Conservation (phyloP, 2,113 vertebrate species). For the Carassius auratus region DNA sequence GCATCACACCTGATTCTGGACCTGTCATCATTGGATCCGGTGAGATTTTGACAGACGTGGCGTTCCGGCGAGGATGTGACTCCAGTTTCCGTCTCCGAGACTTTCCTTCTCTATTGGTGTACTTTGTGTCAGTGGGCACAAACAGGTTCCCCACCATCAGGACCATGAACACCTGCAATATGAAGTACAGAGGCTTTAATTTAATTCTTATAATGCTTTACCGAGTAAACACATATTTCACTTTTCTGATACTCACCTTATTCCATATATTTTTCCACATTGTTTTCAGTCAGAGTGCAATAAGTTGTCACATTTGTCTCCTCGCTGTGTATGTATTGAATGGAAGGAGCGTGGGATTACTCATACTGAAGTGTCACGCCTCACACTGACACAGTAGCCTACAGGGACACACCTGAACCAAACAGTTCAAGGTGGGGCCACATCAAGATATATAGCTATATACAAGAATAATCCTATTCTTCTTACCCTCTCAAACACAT, state of each 20-base stretch:
- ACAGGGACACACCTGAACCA: conserved; percentile 53
- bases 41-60: conserved; percentile 48
- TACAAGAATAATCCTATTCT: background rate
- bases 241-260: conserved; percentile 37
- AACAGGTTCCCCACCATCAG: conserved; percentile 52
- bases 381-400: conserved; percentile 45
- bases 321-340: conserved; percentile 36
- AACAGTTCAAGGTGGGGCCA: conserved; percentile 54
- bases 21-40: conserved; percentile 60
- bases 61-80: conserved; percentile 39
- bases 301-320: conserved; percentile 46
- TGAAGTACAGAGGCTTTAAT: background rate
- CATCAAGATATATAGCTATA: background rate
- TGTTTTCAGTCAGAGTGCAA: conserved; percentile 15
- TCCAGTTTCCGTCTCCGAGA: conserved; percentile 48
- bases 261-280: conserved; percentile 50
- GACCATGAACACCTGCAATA: conserved; percentile 48
- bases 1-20: conserved; percentile 42
- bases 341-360: background rate
- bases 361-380: conserved; percentile 28
- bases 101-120: conserved; percentile 47
- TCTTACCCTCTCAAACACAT: too few species aligned
- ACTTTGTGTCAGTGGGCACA: background rate
- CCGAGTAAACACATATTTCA: background rate
- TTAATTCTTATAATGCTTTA: background rate